phyloP scores from a whole-genome alignment of 2,797 vertebrate species.

The Gadopsis bispinosus region DNA sequence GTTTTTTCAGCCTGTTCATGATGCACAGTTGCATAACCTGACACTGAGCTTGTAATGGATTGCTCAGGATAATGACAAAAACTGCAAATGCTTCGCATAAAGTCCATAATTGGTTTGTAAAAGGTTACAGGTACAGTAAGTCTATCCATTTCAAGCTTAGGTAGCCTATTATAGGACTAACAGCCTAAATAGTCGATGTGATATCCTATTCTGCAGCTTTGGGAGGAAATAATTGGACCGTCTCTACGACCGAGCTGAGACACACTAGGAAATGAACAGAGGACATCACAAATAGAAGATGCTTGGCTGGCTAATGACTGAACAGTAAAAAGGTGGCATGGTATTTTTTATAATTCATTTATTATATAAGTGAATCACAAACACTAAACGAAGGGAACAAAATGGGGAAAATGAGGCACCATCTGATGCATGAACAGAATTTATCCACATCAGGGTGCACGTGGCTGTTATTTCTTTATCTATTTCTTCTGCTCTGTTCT shows the following conservation, averaged over 20 bases:
- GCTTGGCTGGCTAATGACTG: slow-evolving; percentile 24
- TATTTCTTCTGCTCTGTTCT: background rate
- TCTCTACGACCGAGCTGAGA: slow-evolving; percentile 1
- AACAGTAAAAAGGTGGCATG: slow-evolving; percentile 19
- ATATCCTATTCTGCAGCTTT: slow-evolving; percentile 22
- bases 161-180: slow-evolving; percentile 12
- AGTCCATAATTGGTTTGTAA: slow-evolving; percentile 35
- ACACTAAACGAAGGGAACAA: background rate
- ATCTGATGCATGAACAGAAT: background rate
- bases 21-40: slow-evolving; percentile 17
- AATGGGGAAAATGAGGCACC: background rate
- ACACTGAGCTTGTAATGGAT: slow-evolving; percentile 15
- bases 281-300: slow-evolving; percentile 4
- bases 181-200: background rate
- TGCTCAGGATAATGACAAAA: slow-evolving; percentile 25
- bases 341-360: slow-evolving; percentile 33
- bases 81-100: slow-evolving; percentile 6
- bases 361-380: slow-evolving; percentile 21
- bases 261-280: slow-evolving; percentile 22
- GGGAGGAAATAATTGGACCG: slow-evolving; percentile 30
- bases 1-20: slow-evolving; percentile 10
- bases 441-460: background rate
- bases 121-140: slow-evolving; percentile 28
- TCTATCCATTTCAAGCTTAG: slow-evolving; percentile 1
- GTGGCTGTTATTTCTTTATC: background rate